phyloP scores from a whole-genome alignment of 1,140 invertebrate species.

The Rhynchophorus ferrugineus region DNA sequence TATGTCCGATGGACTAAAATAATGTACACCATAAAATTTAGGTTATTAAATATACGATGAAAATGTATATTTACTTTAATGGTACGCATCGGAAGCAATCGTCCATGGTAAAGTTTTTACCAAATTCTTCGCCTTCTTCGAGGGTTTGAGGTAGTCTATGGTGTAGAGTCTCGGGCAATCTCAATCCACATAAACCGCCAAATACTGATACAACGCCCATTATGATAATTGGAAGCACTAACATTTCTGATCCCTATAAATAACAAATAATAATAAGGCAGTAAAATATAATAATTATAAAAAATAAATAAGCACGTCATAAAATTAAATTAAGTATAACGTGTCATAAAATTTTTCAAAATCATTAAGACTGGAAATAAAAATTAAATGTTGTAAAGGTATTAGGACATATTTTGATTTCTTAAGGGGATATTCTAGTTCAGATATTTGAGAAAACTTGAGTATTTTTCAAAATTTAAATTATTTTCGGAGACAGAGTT shows the following conservation, averaged over 20 bases:
- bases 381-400: too few species aligned
- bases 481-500: too few species aligned
- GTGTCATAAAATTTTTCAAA: slow-evolving; percentile 1
- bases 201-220: slow-evolving; percentile 71
- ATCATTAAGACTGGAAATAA: slow-evolving; percentile 6
- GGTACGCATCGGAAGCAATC: slow-evolving; percentile 65
- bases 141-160: slow-evolving; percentile 71
- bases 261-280: not conserved
- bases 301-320: too few species aligned
- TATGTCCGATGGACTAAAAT: slow-evolving; percentile 28
- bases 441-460: too few species aligned
- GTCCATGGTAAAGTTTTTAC: slow-evolving; percentile 69
- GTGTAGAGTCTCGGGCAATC: slow-evolving; percentile 75
- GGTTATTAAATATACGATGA: not conserved
- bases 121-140: slow-evolving; percentile 80
- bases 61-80: slow-evolving; percentile 44
- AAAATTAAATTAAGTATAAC: too few species aligned
- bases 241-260: slow-evolving; percentile 67
- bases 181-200: slow-evolving; percentile 67
- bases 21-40: slow-evolving; percentile 37
- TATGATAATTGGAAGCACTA: slow-evolving; percentile 72
- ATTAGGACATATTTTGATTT: too few species aligned
- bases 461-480: too few species aligned
- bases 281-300: slow-evolving; percentile 3
- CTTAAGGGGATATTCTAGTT: too few species aligned